A percentile compares a stretch with the other conserved stretches of the same genome.
These are phyloP conservation scores for Xenopus petersii DNA, from an alignment of 2,797 vertebrate genomes.

Conservation along the genomic window DNA sequence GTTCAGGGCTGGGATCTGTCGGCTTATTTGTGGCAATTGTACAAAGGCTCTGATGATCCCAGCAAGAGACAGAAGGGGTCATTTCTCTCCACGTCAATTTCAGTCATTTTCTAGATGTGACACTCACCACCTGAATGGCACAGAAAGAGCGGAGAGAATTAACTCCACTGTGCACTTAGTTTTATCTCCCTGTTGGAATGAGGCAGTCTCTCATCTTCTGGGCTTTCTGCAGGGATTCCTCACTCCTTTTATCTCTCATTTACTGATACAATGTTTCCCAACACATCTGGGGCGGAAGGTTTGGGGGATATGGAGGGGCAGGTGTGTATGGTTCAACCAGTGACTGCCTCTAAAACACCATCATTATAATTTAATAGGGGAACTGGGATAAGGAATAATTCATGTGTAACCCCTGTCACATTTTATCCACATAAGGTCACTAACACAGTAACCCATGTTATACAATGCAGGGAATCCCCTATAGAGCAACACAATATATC, in stretches of 20 bases:
- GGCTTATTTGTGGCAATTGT: conserved; percentile 42
- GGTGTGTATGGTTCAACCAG: background rate
- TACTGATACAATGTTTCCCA: background rate
- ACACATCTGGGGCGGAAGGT: background rate
- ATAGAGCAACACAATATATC: too few relatives aligned
- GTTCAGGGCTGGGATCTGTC: conserved; percentile 37
- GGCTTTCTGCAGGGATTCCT: conserved; percentile 29
- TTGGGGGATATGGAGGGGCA: background rate
- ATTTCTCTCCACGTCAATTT: conserved; percentile 31
- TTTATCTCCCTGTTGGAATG: conserved; percentile 19
- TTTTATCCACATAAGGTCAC: background rate
- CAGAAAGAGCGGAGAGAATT: conserved; percentile 16
- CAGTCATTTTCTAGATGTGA: conserved; percentile 37
- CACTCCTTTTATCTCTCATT: background rate
- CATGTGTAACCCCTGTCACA: too few relatives aligned
- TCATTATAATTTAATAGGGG: too few relatives aligned
- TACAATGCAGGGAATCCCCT: too few relatives aligned
- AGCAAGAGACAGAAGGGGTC: conserved; percentile 40
- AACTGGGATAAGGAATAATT: too few relatives aligned
- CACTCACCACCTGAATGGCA: conserved; percentile 33
- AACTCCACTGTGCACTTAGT: conserved; percentile 18
- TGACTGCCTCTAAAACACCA: background rate
- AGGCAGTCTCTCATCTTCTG: conserved; percentile 8
- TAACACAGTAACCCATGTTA: background rate
- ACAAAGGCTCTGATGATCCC: conserved; percentile 39